These are phyloP conservation scores for Drosophila carrolli DNA, from an alignment of 1,140 invertebrate genomes.

Conservation along the genomic window DNA sequence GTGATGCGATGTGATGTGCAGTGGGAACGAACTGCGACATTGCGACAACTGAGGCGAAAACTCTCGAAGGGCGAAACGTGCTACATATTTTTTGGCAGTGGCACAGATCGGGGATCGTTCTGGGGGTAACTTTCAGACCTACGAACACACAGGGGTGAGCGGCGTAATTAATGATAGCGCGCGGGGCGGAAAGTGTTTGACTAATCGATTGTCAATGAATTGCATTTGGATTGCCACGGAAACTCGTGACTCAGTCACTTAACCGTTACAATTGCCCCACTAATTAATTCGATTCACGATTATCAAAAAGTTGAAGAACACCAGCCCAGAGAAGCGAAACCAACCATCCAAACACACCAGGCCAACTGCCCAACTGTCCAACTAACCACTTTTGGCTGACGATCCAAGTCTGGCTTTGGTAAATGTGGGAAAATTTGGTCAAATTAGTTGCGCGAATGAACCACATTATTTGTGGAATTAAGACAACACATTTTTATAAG, in stretches of 20 bases:
- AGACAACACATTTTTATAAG: neutral
- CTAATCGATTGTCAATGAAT: conserved; percentile 82
- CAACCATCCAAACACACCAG: conserved; percentile 5
- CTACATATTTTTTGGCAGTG: conserved; percentile 22
- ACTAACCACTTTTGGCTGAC: conserved; percentile 31
- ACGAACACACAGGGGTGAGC: conserved; percentile 18
- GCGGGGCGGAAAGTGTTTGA: conserved; percentile 76
- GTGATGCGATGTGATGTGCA: conserved; percentile 48
- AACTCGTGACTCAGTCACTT: conserved; percentile 65
- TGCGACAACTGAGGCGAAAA: conserved; percentile 23
- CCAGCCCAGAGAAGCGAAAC: conserved; percentile 19
- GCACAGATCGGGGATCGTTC: conserved; percentile 39
- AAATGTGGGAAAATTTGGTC: conserved; percentile 33
- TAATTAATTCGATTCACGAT: conserved; percentile 78
- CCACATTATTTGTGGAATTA: conserved; percentile 19
- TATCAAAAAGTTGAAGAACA: conserved; percentile 41
- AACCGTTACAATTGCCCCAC: conserved; percentile 64
- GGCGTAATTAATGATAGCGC: conserved; percentile 67
- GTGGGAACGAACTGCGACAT: conserved; percentile 40
- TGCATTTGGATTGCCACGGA: conserved; percentile 65
- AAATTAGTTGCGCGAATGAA: conserved; percentile 25
- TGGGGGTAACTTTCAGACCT: conserved; percentile 31
- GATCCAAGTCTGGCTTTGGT: conserved; percentile 1
- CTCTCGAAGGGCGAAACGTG: conserved; percentile 22
- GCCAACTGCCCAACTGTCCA: neutral